Percentiles rank a stretch among this genome's conserved stretches.
These are phyloP conservation scores for Echinarachnius parma DNA, from an alignment of 53 echinoderm and acorn worm species.

Conservation along the genomic window DNA sequence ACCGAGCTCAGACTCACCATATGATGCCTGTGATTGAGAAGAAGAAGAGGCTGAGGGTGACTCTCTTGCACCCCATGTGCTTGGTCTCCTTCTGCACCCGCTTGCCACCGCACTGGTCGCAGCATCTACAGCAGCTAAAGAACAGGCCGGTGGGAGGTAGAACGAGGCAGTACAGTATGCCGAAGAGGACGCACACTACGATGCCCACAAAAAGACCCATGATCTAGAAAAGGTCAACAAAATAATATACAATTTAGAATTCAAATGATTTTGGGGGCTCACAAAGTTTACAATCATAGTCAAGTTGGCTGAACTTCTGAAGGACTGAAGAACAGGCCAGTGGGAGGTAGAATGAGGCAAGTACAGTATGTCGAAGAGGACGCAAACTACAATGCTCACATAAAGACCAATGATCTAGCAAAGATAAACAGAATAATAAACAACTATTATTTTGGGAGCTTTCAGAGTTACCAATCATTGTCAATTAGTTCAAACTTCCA, in stretches of 20 bases:
- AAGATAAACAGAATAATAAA: too few relatives aligned
- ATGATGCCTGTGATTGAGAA: conserved; percentile 70
- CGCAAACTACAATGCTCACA: too few relatives aligned
- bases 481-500: too few relatives aligned
- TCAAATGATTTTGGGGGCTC: background rate
- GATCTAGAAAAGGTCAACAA: conserved; percentile 51
- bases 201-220: conserved; percentile 59
- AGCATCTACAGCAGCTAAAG: conserved; percentile 93
- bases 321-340: too few relatives aligned
- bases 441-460: too few relatives aligned
- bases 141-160: conserved; percentile 55
- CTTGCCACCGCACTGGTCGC: conserved; percentile 91
- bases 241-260: too few relatives aligned
- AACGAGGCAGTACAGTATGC: conserved; percentile 63
- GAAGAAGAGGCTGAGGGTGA: conserved; percentile 63
- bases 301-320: too few relatives aligned
- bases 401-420: too few relatives aligned
- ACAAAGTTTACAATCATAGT: background rate
- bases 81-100: conserved; percentile 70
- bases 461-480: too few relatives aligned
- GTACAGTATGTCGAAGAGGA: too few relatives aligned
- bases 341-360: too few relatives aligned
- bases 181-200: conserved; percentile 70
- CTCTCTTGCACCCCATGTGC: conserved; percentile 69
- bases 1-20: conserved; percentile 62